These are phyloP conservation scores for Apodemus sylvaticus DNA, from an alignment of 2,113 vertebrate genomes.

Conservation along the genomic window DNA sequence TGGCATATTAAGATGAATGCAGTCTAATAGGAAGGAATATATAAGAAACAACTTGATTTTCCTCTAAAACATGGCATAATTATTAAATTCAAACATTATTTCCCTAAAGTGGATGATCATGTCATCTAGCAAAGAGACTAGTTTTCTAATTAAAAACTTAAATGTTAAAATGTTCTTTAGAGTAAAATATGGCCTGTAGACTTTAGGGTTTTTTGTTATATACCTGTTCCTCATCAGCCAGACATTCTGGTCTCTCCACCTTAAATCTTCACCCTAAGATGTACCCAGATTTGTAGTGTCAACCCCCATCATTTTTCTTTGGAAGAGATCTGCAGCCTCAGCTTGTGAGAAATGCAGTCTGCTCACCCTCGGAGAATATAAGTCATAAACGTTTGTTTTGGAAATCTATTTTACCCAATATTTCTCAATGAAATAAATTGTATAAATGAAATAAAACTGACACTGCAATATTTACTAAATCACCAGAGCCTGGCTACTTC, in stretches of 20 bases:
- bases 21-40: not conserved
- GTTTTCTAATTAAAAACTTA: constrained; percentile 11
- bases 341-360: constrained; percentile 75
- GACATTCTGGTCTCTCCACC: not conserved
- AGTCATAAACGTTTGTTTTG: constrained; percentile 84
- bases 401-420: constrained; percentile 85
- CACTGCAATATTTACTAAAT: constrained; percentile 84
- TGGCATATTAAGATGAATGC: constrained; percentile 29
- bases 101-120: constrained; percentile 49
- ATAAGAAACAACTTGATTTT: not conserved
- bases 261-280: constrained; percentile 35
- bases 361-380: constrained; percentile 71
- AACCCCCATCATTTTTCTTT: constrained; percentile 61
- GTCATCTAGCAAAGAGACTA: not conserved
- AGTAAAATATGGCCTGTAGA: constrained; percentile 19
- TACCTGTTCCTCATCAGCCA: constrained; percentile 25
- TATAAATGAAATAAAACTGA: constrained; percentile 87
- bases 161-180: not conserved
- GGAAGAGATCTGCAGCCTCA: constrained; percentile 2
- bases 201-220: not conserved
- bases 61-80: not conserved
- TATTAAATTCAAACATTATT: constrained; percentile 40
- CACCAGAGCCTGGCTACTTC: constrained; percentile 65
- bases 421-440: constrained; percentile 88
- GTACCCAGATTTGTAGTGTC: constrained; percentile 50